These are phyloP conservation scores for Ifrita kowaldi DNA, from an alignment of 2,113 vertebrate genomes.

Conservation along the genomic window DNA sequence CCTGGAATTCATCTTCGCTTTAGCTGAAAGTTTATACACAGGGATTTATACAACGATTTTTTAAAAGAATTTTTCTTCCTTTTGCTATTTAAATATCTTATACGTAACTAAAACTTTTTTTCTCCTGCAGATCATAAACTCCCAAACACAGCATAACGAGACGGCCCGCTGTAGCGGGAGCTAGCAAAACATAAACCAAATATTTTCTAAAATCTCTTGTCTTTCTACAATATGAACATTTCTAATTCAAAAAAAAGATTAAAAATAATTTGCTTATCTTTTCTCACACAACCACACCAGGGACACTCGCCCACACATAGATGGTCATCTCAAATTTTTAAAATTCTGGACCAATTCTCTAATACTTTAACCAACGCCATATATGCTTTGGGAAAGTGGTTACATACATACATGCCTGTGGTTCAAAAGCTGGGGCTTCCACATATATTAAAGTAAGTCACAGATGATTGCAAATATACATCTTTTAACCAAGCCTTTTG, in stretches of 20 bases:
- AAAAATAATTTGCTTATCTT: background rate
- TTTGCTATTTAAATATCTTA: background rate
- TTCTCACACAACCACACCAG: background rate
- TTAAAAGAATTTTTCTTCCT: background rate
- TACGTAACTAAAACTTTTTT: background rate
- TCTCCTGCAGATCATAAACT: background rate
- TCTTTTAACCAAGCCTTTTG: conserved; percentile 64
- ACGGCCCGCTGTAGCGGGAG: background rate
- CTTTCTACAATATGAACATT: background rate
- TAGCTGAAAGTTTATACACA: background rate
- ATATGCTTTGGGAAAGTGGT: background rate
- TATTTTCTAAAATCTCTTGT: background rate
- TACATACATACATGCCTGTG: background rate
- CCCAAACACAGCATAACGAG: background rate
- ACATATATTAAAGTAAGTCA: conserved; percentile 58
- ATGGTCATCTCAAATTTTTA: background rate
- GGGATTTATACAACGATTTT: background rate
- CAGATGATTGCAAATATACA: conserved; percentile 53
- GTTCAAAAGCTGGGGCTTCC: background rate
- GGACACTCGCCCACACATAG: background rate
- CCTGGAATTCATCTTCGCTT: background rate
- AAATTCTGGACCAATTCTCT: background rate
- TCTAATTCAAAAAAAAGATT: background rate
- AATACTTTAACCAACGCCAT: background rate
- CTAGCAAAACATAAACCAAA: background rate